phyloP scores from a whole-genome alignment of 2,888 invertebrate genomes.

The Ceraclea dissimilis region DNA sequence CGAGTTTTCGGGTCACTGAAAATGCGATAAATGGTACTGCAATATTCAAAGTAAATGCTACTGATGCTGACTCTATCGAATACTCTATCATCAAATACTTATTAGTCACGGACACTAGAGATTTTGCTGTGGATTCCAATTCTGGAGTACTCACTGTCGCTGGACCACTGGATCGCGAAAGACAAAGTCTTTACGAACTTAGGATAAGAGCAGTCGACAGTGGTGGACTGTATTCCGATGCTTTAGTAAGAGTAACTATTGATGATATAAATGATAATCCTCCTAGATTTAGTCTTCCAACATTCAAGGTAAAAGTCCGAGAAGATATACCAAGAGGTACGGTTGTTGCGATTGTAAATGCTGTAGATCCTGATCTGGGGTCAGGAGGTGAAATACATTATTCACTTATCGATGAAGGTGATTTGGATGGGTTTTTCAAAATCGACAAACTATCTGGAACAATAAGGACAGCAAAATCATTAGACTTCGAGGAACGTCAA shows the following conservation, averaged over 20 bases:
- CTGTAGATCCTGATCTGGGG: conserved; percentile 79
- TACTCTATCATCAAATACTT: conserved; percentile 71
- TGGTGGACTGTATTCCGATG: conserved; percentile 71
- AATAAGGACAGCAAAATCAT: conserved; percentile 64
- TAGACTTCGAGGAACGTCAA: conserved; percentile 87
- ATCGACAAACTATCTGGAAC: conserved; percentile 83
- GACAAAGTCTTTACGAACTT: conserved; percentile 71
- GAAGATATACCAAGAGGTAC: conserved; percentile 88
- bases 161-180: conserved; percentile 76
- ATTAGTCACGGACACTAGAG: conserved; percentile 64
- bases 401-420: conserved; percentile 60
- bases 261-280: conserved; percentile 89
- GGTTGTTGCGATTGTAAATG: conserved; percentile 74
- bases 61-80: conserved; percentile 75
- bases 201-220: conserved; percentile 74
- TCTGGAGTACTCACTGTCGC: conserved; percentile 72
- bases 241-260: conserved; percentile 70
- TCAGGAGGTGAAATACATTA: conserved; percentile 75
- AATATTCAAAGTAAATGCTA: conserved; percentile 75
- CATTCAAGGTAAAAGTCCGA: conserved; percentile 73
- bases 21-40: conserved; percentile 78
- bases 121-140: conserved; percentile 70
- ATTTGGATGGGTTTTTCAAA: conserved; percentile 64
- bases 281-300: conserved; percentile 69
- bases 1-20: conserved; percentile 80